Percentiles rank a stretch among this genome's conserved stretches.
These are phyloP conservation scores for Emys orbicularis DNA, from an alignment of 2,797 vertebrate species.

Conservation along the genomic window DNA sequence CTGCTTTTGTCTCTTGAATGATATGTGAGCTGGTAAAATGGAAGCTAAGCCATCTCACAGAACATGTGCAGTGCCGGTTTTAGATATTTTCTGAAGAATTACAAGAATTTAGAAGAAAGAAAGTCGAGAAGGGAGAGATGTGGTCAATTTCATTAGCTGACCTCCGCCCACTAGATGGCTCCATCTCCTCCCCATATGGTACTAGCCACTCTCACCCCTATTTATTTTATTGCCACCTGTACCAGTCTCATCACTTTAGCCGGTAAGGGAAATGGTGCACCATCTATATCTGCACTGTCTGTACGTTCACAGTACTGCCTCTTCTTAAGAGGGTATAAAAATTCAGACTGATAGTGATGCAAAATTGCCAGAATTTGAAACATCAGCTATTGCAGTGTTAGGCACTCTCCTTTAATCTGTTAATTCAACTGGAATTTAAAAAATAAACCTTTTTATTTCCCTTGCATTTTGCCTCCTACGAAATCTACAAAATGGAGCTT, in stretches of 20 bases:
- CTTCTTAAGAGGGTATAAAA: neutral
- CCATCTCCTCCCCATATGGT: neutral
- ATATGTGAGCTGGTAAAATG: neutral
- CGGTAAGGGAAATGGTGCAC: neutral
- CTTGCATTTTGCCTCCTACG: neutral
- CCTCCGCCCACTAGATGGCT: neutral
- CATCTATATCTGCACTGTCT: neutral
- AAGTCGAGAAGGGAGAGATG: neutral
- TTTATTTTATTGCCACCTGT: neutral
- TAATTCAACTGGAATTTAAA: neutral
- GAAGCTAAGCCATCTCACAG: neutral
- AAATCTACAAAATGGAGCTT: neutral
- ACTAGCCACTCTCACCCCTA: neutral
- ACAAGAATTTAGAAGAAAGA: neutral
- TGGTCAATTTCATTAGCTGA: neutral
- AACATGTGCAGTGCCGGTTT: neutral
- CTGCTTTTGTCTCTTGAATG: neutral
- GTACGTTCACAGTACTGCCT: neutral
- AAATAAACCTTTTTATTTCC: neutral
- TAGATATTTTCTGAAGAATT: neutral
- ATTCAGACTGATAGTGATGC: neutral
- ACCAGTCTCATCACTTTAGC: neutral
- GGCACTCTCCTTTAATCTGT: neutral
- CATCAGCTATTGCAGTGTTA: neutral
- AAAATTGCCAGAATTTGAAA: neutral